Evolutionary conservation across 2,797 vertebrate genomes (phyloP).

Genomic region (Carduelis carduelis): DNA sequence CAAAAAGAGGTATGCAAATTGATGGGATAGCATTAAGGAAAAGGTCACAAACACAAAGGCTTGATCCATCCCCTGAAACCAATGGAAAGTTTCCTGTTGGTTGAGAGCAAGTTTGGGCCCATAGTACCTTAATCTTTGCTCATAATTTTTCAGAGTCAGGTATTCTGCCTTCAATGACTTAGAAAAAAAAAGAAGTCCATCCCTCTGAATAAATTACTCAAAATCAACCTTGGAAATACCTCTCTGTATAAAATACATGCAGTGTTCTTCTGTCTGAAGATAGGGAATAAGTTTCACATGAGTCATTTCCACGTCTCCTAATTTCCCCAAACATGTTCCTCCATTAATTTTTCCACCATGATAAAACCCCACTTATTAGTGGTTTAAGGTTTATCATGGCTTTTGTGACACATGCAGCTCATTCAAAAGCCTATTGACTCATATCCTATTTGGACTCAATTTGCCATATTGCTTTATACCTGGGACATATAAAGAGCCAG

Average conservation of each 20-base stretch:
- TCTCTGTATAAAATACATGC: neutral
- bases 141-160: slow-evolving; percentile 2
- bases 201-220: slow-evolving; percentile 24
- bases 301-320: neutral
- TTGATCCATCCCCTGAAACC: neutral
- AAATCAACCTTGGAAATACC: slow-evolving; percentile 40
- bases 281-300: neutral
- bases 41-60: neutral
- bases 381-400: neutral
- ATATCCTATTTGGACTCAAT: neutral
- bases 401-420: neutral
- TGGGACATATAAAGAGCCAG: neutral
- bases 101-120: neutral
- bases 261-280: neutral
- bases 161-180: slow-evolving; percentile 4
- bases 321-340: neutral
- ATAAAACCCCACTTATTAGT: neutral
- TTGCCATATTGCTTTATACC: neutral
- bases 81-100: neutral
- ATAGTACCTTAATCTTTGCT: neutral
- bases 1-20: neutral
- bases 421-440: neutral
- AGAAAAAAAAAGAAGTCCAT: neutral
- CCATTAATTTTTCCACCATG: neutral
- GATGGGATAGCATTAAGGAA: neutral